Base-by-base conservation (phyloP, 2,113 vertebrate species). In the Mus spicilegus region DNA sequence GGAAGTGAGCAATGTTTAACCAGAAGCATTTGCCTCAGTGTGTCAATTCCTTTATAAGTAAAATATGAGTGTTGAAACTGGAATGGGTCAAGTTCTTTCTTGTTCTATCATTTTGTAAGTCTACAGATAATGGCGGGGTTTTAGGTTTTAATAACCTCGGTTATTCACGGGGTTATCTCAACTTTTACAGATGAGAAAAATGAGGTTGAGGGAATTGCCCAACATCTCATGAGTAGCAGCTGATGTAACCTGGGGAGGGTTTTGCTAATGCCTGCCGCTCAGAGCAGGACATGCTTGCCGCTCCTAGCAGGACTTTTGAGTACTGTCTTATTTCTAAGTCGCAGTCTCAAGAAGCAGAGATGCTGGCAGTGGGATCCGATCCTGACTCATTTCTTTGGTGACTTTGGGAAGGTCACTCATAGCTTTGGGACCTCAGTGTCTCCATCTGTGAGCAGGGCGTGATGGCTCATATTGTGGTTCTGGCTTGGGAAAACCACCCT, bases 161-260 rank as follows among this genome's bases (percentile, higher is more conserved):
- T 58, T 65, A 63, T 84, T 95, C 80, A 30, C 33, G 49, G 42
- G 24, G 69, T 80, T 54, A 89, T 89, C n/a, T 16, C 22, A 14
- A 10, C 92, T 94, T 93, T 92, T 91, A 77, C 49, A 93, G 84
- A 49, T 69, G 82, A 92, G 24, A 92, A 95, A 92, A 58, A 67
- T 26, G 39, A 96, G 28, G n/a, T 85, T 90, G 30, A 72, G 63
- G 75, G 77, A 75, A 26, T 89, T 72, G 73, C 22, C 65, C 20
- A n/a, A 39, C 16, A 86, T 93, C 58, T 58, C 24, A 6, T 56
- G 85, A 96, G 24, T n/a, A 80, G 26, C 54, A 58, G 56, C 42
- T 63, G 67, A 90, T 54, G 89, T 82, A 86, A 56, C 5, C 20
- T 20, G 42, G 69, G 39, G 20, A 67, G 58, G 24, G 24, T 90